Base-by-base conservation (phyloP, 2,113 vertebrate species). In the Synchiropus splendidus region DNA sequence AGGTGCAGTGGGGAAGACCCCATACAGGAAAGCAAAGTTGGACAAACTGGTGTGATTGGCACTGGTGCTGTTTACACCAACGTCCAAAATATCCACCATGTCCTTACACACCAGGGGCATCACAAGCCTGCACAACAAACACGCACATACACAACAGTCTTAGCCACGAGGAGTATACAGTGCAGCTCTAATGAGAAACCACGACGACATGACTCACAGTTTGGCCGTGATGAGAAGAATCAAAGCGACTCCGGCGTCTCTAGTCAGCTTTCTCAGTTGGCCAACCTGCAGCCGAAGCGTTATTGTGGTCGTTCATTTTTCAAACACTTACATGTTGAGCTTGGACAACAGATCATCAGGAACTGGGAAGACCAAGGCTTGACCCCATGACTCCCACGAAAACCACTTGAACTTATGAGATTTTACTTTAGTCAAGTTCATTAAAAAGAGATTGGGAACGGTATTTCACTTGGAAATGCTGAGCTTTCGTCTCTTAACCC, bases 171-270 rank as follows among this genome's bases (percentile, higher is more conserved):
- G 45, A 42, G 2, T 6, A 46, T 40, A 14, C 12, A 12, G 6
- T 31, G 13, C 13, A 4, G 35, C 1, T 42, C 10, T 27, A 34
- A 45, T 2, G 2, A 6, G 16, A 10, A 45, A 6, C 1, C 10
- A 5, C 1, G 5, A 6, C 15, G 10, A n/a, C 16, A 9, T n/a
- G 6, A 85, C 95, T 94, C 82, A 99, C 95, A 99, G 89, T 86
- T 99, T 99, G 57, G 93, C 95, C 41, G 95, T 99, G 78, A 97
- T 94, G 75, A 99, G 92, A 50, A 99, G 87, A 54, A 92, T 95
- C 50, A 99, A 83, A 36, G 92, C 85, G 36, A 98, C 87, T 74
- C 94, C 92, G 33, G 90, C 86, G 61, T 88, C 85, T 59, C 90
- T 87, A 48, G 89, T 92, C 54, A 97, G 75, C 57, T 87, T 94